Conservation (phyloP, 2,113 vertebrate species). For the Chinchilla lanigera region DNA sequence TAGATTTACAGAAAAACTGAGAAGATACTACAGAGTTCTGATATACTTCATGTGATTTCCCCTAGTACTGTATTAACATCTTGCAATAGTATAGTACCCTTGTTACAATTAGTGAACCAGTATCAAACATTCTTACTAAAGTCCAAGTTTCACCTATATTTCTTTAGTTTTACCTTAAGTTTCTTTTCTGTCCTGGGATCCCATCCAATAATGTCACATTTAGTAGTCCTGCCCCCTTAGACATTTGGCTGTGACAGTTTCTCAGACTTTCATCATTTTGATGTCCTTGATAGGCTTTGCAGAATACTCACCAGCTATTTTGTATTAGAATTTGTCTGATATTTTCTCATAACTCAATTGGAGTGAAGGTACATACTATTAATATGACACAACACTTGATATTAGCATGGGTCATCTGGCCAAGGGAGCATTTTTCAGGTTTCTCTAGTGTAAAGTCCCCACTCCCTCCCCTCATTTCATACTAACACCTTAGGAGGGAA, state of each 20-base stretch:
- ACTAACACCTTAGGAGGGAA: not conserved
- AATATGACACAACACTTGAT: not conserved
- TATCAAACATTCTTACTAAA: not conserved
- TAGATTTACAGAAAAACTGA: slow-evolving; percentile 13
- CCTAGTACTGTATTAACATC: not conserved
- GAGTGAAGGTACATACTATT: not conserved
- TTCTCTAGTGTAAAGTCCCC: not conserved
- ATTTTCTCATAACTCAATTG: not conserved
- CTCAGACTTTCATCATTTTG: not conserved
- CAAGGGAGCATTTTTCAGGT: not conserved
- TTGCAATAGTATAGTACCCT: not conserved
- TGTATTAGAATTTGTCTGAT: not conserved
- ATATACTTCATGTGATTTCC: not conserved
- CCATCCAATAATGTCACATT: not conserved
- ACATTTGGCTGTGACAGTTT: not conserved
- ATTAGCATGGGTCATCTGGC: not conserved
- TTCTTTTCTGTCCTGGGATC: not conserved
- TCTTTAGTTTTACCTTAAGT: not conserved
- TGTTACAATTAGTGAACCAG: not conserved
- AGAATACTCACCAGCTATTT: not conserved
- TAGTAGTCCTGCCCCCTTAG: not conserved
- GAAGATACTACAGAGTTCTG: not conserved
- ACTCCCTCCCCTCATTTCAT: not conserved
- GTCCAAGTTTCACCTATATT: not conserved
- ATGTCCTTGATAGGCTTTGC: not conserved